Base-by-base conservation (phyloP, 2,797 vertebrate species). In the Squalus acanthias region DNA sequence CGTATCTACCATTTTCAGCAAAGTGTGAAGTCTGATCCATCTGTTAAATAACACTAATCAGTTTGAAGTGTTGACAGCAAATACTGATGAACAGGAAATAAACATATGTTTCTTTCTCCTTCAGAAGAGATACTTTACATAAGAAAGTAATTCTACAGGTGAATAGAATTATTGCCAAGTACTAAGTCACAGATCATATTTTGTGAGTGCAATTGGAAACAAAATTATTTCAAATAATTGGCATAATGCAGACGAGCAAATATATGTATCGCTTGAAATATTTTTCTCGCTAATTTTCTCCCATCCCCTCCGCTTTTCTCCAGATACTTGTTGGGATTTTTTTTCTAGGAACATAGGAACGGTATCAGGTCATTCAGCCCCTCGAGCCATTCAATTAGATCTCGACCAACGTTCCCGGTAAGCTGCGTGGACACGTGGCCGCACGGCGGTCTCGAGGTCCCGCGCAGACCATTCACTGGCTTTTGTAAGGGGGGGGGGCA, bases 31-130 rank as follows among this genome's bases (percentile, higher is more conserved):
- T 70, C 63, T 69, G 65, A 94, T 94, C 92, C 92, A 94, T 69
- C 92, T 94, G 92, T 67, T 24, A 70, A 46, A 46, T 24, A 70
- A 46, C 65, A 70, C 65, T 46, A 93, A 93, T 93, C 60, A 93
- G 63, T 70, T 94, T 33, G 33, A 94, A 67, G 39, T 50, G 65
- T 94, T 70, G 65, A 69, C 92, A 94, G 29, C 65, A 69, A 94
- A 69, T 94, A 69, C n/a, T 94, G 63, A 94, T 94, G 29, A 46
- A 69, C 39, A 94, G n/a, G 92, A 94, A 94, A 70, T 89, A 24
- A 94, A 94, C 92, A 67, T 69, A 69, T 39, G 57, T 26, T 17
- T 89, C 72, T 65, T 10, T 29, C 17, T 69, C 13, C 91, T 24
- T 69, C 46, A 10, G 92, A 69, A 70, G 65, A 69, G n/a, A 69